Conservation (phyloP, 2,888 invertebrate species). For the Eremobia ochroleuca region DNA sequence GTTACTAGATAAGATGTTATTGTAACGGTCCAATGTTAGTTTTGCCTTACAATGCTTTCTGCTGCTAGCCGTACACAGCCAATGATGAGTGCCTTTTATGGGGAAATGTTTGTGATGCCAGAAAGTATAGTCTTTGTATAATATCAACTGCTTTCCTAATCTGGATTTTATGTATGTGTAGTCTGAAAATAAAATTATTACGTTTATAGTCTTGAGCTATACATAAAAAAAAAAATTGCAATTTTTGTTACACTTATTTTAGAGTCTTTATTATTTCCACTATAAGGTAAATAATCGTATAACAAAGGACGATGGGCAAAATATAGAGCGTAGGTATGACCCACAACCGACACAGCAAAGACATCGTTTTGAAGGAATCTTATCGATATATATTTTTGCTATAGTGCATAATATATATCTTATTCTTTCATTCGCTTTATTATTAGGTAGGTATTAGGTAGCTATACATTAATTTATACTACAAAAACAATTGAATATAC, state of each 20-base stretch:
- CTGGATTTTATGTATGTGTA: constrained; percentile 33
- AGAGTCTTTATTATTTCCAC: not conserved
- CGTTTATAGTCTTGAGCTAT: not conserved
- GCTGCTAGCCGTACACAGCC: constrained; percentile 38
- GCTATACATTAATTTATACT: not conserved
- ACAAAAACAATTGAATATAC: not conserved
- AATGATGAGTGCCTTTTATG: constrained; percentile 37
- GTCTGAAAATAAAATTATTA: constrained; percentile 25
- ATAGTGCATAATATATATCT: too few species aligned
- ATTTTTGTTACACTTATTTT: not conserved
- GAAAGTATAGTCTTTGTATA: constrained; percentile 32
- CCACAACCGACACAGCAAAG: not conserved
- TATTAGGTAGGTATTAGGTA: not conserved
- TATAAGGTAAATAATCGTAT: not conserved
- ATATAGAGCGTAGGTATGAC: not conserved
- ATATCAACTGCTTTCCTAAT: constrained; percentile 27
- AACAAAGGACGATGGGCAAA: not conserved
- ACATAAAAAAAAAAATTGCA: too few species aligned
- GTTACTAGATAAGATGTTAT: constrained; percentile 13
- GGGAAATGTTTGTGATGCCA: constrained; percentile 27
- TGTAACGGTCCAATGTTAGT: constrained; percentile 14
- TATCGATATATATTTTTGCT: not conserved
- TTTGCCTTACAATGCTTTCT: constrained; percentile 31
- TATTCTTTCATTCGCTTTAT: not conserved
- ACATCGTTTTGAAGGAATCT: not conserved